Base-by-base conservation (phyloP, 2,888 invertebrate genomes). In the Parnassius apollo region DNA sequence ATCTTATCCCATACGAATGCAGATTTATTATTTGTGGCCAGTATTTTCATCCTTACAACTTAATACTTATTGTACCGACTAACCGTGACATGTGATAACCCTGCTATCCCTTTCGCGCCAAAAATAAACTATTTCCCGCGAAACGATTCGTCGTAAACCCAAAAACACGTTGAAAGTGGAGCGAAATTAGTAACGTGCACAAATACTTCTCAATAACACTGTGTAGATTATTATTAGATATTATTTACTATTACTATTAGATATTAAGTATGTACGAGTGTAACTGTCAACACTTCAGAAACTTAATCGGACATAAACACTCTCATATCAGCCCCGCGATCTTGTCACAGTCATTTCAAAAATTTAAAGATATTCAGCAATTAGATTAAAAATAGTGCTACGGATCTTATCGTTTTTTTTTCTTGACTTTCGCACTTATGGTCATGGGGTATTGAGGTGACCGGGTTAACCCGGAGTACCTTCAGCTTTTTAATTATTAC, bases 51-150 rank as follows among this genome's bases (percentile, higher is more conserved):
- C 35, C 35, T 35, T 35, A 35, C 35, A 35, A 7, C 35, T 35
- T 49, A 4, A 13, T 13, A 13, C 42, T 59, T 18, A 10, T 35
- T 60, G 18, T 42, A 9, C 2, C 4, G 7, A 54, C 12, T 50
- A 42, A 46, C 51, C 56, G 35, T 46, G 61, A 57, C 61, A 18
- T 45, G 25, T 4, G 61, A 62, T 62, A 62, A 62, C 61, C 61
- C 51, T 42, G 48, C 52, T 22, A 57, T 62, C 61, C 61, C 42
- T 62, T 57, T 57, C 52, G 52, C 46, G 56, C 51, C 57, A 62
- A 62, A 62, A 62, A 62, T 62, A 62, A 57, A 25, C 46, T 8
- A n/a, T 56, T 51, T 45, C 46, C 51, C 49, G 44, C 18, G 18
- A 44, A 61, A 55, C 55, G 25, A 12, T 10, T 7, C 60, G 42